phyloP scores from a whole-genome alignment of 2,888 invertebrate species.

The Punctoribates punctum region DNA sequence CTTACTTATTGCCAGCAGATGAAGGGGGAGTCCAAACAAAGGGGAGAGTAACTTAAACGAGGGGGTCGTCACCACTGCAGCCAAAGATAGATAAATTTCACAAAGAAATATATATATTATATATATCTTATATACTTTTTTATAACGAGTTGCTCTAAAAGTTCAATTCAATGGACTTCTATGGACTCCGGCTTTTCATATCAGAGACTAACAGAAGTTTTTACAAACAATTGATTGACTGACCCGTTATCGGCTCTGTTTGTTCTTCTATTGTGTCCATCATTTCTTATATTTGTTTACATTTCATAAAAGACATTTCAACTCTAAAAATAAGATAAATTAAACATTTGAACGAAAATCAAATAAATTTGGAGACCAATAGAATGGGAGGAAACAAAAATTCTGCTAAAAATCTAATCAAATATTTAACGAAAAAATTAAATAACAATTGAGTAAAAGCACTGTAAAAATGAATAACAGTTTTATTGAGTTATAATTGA shows the following conservation, averaged over 20 bases:
- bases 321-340: not conserved
- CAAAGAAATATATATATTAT: conserved; percentile 22
- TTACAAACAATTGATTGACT: conserved; percentile 37
- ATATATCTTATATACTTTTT: conserved; percentile 10
- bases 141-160: conserved; percentile 34
- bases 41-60: conserved; percentile 28
- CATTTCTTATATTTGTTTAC: conserved; percentile 36
- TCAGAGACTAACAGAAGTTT: conserved; percentile 35
- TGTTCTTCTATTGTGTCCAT: conserved; percentile 30
- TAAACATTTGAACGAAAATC: not conserved
- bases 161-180: conserved; percentile 22
- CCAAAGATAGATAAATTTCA: conserved; percentile 28
- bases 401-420: conserved; percentile 1
- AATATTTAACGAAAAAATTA: conserved; percentile 12
- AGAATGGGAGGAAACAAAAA: too few relatives aligned
- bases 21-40: not conserved
- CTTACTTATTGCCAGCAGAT: conserved; percentile 34
- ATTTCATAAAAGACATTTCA: conserved; percentile 25
- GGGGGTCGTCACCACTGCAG: conserved; percentile 30
- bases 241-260: conserved; percentile 32
- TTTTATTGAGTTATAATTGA: not conserved
- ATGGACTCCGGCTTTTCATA: conserved; percentile 5
- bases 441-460: not conserved
- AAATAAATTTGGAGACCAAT: not conserved
- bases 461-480: too few relatives aligned